A percentile compares a stretch with the other conserved stretches of the same genome.
phyloP scores from a whole-genome alignment of 2,888 invertebrate species.

The Lycocerus yunnanus region DNA sequence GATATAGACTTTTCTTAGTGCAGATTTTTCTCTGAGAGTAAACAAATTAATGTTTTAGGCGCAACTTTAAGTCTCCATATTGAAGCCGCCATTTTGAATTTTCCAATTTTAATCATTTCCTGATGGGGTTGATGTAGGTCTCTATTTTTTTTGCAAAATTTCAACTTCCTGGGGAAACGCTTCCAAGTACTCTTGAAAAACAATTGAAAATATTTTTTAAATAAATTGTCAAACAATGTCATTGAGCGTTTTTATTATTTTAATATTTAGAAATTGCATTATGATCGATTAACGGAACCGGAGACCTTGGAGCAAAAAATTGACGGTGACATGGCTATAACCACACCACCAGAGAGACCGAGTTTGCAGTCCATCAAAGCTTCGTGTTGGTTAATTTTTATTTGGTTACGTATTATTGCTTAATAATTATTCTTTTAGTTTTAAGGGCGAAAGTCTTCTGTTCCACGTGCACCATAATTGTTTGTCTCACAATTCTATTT shows the following conservation, averaged over 20 bases:
- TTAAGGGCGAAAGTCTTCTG: slow-evolving; percentile 2
- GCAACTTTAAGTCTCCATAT: too few species aligned
- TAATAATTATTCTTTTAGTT: slow-evolving; percentile 7
- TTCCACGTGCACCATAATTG: slow-evolving; percentile 10
- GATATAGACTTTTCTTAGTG: too few species aligned
- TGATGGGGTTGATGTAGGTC: too few species aligned
- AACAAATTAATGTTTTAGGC: too few species aligned
- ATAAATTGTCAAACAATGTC: background rate
- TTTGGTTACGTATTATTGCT: background rate
- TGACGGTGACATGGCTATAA: background rate
- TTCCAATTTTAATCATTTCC: too few species aligned
- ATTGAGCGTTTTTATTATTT: background rate
- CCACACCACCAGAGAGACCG: background rate
- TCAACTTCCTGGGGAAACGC: too few species aligned
- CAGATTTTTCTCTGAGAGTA: too few species aligned
- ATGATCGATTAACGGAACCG: background rate
- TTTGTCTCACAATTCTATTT: slow-evolving; percentile 11
- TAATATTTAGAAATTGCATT: background rate
- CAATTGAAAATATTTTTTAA: background rate
- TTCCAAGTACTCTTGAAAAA: too few species aligned
- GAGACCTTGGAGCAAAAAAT: background rate
- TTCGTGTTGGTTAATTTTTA: background rate
- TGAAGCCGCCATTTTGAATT: too few species aligned
- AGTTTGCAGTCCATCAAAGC: background rate
- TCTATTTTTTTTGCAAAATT: too few species aligned